Evolutionary conservation across 2,888 invertebrate genomes (phyloP).

Genomic region (Diachrysia chrysitis): DNA sequence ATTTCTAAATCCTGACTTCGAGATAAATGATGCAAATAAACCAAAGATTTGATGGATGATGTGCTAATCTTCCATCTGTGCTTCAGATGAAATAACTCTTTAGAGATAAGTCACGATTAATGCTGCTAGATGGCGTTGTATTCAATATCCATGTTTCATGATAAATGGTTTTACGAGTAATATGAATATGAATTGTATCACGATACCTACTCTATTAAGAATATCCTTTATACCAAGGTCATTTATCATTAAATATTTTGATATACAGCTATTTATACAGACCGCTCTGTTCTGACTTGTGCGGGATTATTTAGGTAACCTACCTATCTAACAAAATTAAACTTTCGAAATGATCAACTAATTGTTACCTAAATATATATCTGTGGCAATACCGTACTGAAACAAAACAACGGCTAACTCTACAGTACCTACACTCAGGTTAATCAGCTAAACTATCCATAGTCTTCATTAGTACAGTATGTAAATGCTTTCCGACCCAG

Average conservation of each 20-base stretch:
- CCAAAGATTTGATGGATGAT: background rate
- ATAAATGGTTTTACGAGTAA: background rate
- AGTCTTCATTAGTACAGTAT: background rate
- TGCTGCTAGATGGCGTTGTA: slow-evolving; percentile 3
- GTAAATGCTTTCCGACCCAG: background rate
- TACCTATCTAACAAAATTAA: no score
- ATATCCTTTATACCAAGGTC: background rate
- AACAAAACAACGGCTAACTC: no score
- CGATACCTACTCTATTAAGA: background rate
- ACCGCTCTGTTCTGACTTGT: no score
- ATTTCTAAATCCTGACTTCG: background rate
- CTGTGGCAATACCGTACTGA: no score
- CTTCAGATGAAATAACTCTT: background rate
- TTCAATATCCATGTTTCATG: background rate
- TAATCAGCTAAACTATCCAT: background rate
- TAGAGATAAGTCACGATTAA: background rate
- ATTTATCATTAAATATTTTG: background rate
- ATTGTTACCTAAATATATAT: no score
- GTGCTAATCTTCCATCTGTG: background rate
- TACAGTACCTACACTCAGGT: no score
- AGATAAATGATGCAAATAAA: background rate
- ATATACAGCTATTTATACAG: background rate
- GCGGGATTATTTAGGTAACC: no score
- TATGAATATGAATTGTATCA: background rate
- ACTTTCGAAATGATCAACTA: no score